A percentile compares a stretch with the other conserved stretches of the same genome.
Conservation (phyloP, 2,113 vertebrate species). For the Psittacus erithacus region DNA sequence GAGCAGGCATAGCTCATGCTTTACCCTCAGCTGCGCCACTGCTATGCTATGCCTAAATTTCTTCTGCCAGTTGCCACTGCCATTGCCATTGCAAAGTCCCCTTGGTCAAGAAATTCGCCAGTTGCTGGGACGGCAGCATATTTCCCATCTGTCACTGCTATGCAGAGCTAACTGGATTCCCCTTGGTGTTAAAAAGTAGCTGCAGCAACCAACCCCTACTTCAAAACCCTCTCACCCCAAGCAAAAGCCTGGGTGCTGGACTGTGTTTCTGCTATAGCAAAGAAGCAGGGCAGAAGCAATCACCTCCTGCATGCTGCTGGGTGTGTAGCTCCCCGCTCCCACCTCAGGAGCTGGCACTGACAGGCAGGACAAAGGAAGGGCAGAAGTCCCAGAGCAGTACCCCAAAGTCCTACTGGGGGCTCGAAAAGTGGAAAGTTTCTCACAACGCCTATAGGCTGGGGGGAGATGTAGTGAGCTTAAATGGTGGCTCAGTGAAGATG, state of each 20-base stretch:
- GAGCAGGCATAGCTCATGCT: not conserved
- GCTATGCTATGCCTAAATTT: not conserved
- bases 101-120: not conserved
- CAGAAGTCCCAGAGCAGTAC: not conserved
- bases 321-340: not conserved
- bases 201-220: not conserved
- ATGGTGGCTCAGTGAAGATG: not conserved
- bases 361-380: not conserved
- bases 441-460: not conserved
- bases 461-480: not conserved
- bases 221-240: not conserved
- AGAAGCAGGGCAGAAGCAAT: not conserved
- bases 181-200: not conserved
- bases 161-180: not conserved
- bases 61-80: not conserved
- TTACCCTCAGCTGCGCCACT: not conserved
- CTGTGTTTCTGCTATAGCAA: not conserved
- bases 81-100: not conserved
- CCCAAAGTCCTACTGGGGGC: not conserved
- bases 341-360: accelerated
- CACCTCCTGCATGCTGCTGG: not conserved
- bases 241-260: not conserved
- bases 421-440: not conserved
- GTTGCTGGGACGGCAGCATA: not conserved
- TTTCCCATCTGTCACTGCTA: not conserved